Conservation (phyloP, 2,888 invertebrate genomes). For the Luperina testacea region DNA sequence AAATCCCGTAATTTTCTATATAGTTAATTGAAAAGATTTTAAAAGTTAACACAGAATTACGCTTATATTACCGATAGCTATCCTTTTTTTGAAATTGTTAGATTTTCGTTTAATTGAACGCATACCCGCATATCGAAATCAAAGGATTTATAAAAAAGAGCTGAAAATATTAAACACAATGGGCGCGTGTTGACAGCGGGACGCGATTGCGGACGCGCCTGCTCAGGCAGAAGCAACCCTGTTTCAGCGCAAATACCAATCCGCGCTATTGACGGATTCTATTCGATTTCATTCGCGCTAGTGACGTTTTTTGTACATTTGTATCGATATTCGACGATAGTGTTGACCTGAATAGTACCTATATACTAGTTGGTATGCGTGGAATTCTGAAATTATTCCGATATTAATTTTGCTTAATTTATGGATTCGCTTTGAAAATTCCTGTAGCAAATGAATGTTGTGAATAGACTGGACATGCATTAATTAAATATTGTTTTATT, state of each 20-base stretch:
- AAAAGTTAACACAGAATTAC: neutral
- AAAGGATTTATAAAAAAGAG: conserved; percentile 43
- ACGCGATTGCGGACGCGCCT: conserved; percentile 71
- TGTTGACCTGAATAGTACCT: neutral
- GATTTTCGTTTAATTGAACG: conserved; percentile 2
- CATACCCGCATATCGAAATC: conserved; percentile 38
- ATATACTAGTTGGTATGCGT: neutral
- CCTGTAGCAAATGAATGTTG: conserved; percentile 8
- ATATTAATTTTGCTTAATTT: conserved; percentile 11
- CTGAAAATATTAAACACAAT: conserved; percentile 58
- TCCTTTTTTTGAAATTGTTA: neutral
- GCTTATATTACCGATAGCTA: neutral
- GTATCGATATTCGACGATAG: conserved; percentile 42
- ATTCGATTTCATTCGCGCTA: conserved; percentile 73
- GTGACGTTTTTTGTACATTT: conserved; percentile 49
- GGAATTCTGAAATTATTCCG: conserved; percentile 1
- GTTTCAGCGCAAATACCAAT: conserved; percentile 77
- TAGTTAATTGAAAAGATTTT: neutral
- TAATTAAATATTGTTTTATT: conserved; percentile 9
- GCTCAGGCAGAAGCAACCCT: conserved; percentile 74
- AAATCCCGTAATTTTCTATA: neutral
- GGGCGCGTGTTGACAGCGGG: conserved; percentile 71
- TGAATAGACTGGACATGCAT: neutral
- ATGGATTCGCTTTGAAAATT: conserved; percentile 16
- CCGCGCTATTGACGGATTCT: conserved; percentile 73